phyloP scores from a whole-genome alignment of 2,888 invertebrate genomes.

The Scotopteryx bipunctaria region DNA sequence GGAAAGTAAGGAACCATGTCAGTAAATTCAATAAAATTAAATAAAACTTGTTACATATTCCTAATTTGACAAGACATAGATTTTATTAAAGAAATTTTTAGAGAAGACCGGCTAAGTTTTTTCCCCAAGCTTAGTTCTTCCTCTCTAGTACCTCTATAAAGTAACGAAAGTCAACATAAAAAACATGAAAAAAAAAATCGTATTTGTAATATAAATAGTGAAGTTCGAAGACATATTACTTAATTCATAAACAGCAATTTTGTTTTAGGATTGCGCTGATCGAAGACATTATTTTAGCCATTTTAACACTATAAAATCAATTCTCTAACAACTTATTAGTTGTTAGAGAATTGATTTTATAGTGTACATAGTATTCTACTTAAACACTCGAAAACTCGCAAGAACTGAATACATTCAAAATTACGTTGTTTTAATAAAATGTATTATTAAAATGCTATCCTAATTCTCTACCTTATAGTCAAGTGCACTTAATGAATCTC shows the following conservation, averaged over 20 bases:
- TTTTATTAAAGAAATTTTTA: background rate
- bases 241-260: slow-evolving; percentile 1
- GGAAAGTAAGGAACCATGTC: background rate
- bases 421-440: slow-evolving; percentile 44
- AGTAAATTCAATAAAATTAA: background rate
- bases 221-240: background rate
- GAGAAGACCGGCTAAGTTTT: background rate
- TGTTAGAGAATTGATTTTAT: no score
- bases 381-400: slow-evolving; percentile 34
- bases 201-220: slow-evolving; percentile 3
- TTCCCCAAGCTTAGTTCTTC: background rate
- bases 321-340: no score
- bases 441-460: slow-evolving; percentile 50
- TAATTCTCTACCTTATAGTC: slow-evolving; percentile 60
- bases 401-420: slow-evolving; percentile 56
- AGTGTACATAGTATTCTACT: slow-evolving; percentile 24
- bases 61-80: slow-evolving; percentile 2
- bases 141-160: background rate
- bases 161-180: background rate
- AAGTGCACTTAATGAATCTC: slow-evolving; percentile 80
- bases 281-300: slow-evolving; percentile 2
- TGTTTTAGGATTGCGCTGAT: slow-evolving; percentile 5
- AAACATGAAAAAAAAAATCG: background rate
- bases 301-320: slow-evolving; percentile 7
- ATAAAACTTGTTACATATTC: background rate